Base-by-base conservation (phyloP, 2,113 vertebrate species). In the Australoheros scitulus region DNA sequence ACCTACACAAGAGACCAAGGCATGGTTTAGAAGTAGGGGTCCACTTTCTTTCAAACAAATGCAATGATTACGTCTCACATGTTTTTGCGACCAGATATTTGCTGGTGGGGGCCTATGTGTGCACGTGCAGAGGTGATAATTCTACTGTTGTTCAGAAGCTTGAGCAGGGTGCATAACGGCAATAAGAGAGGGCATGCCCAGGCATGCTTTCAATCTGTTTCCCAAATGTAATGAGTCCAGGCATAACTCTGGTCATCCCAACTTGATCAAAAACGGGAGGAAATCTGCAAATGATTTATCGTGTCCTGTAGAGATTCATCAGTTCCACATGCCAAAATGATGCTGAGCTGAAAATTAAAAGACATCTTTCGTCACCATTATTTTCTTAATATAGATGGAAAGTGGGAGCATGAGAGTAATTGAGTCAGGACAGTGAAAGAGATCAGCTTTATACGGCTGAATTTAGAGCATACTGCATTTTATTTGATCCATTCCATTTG, bases 261-360 rank as follows among this genome's bases (percentile, higher is more conserved):
- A 92, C 84, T 83, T 90, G 82, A 94, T 94, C 91, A 91, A 92
- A 93, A 93, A 86, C 36, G 17, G 74, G 82, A 86, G 78, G 61
- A 91, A 89, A 93, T 90, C 92, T 93, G 94, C 87, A 93, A 94
- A 95, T 93, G 81, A 93, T 94, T 90, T 93, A 88, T 93, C 76
- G 93, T 87, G 61, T 94, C 94, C 93, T 89, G 93, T 64, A 84
- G 93, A 92, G 93, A 91, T 90, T 92, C 89, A 91, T 92, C 92
- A 89, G 88, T 93, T 93, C 90, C 89, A 92, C 90, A 85, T 89
- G 91, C 92, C 92, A 91, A 83, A 93, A 91, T 84, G 91, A 91
- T 88, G 93, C 90, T 92, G 93, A 94, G 94, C 77, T 65, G 94
- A 94, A 94, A 94, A 95, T 94, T 91, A 93, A 94, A 94, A 77